Percentiles rank a stretch among this genome's conserved stretches.
phyloP scores from a whole-genome alignment of 2,797 vertebrate species.

The Coluber constrictor region DNA sequence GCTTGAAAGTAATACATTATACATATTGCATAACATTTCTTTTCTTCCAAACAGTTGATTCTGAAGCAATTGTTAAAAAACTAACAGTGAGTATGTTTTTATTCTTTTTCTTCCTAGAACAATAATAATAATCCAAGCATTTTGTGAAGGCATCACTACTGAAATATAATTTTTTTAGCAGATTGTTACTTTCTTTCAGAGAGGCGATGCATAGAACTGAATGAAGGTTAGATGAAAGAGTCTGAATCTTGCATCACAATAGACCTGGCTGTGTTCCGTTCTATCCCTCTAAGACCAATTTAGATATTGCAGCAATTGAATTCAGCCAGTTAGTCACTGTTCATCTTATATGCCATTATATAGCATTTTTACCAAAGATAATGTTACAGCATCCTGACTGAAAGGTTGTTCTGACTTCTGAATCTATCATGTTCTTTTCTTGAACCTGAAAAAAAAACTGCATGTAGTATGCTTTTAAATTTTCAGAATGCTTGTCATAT shows the following conservation, averaged over 20 bases:
- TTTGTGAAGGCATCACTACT: background rate
- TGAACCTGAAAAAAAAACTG: background rate
- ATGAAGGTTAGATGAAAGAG: background rate
- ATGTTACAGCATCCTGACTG: background rate
- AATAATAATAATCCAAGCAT: background rate
- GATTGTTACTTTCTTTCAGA: background rate
- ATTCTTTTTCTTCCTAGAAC: constrained; percentile 19
- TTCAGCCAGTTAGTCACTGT: background rate
- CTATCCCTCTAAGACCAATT: background rate
- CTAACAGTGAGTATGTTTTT: constrained; percentile 84
- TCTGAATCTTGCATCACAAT: background rate
- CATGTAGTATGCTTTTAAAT: background rate
- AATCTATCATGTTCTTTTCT: background rate
- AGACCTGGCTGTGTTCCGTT: background rate
- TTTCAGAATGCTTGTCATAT: background rate
- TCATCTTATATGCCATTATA: background rate
- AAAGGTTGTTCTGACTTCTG: background rate
- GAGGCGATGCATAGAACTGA: background rate
- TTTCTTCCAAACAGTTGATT: constrained; percentile 82
- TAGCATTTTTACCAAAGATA: background rate
- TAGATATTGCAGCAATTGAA: background rate
- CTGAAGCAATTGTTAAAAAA: constrained; percentile 85
- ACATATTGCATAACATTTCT: constrained; percentile 19
- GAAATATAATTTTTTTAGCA: background rate
- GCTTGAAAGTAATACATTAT: background rate